Base-by-base conservation (phyloP, 2,113 vertebrate genomes). In the Cercocebus atys region DNA sequence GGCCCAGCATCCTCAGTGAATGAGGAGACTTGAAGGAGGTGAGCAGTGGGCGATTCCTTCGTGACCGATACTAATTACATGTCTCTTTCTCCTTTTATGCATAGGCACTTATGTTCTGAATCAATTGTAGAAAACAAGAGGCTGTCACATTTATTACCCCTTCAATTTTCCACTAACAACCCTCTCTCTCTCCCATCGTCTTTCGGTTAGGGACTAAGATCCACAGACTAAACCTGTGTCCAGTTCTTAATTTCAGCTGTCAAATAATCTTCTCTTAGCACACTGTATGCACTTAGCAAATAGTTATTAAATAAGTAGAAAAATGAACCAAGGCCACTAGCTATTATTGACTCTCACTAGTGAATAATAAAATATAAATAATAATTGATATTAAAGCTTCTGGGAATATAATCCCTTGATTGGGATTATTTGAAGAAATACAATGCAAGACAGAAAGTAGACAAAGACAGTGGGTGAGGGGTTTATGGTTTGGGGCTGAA, bases 271-370 rank as follows among this genome's bases (percentile, higher is more conserved):
- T 95, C 72, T 92, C 30, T 87, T 80, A 45, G 35, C 23, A 89
- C n/a, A 35, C 16, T 70, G 38, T 72, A 64, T 35, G 27, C 40
- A 38, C 45, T 82, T 90, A 61, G 32, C 6, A 88, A 86, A 89
- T 82, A 82, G 55, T 95, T 93, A 73, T 85, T 94, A 80, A 84
- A 25, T 59, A 18, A 94, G n/a, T 83, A 20, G 47, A 35, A 91
- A 90, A 80, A 81, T 70, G 30, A 82, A 73, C 13, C 68, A 81
- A 83, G 23, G 22, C 8, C 55, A 40, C 17, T 43, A 45, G 12
- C n/a, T 95, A 61, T 64, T 64, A 64, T 64, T 30, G 27, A 64
- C 61, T 64, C 61, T 64, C 12, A 32, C 61, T 30, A 45, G 12
- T 18, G 93, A 61, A 17, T 90, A 75, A 91, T 52, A 92, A 43